Conservation (phyloP, 1,140 invertebrate genomes). For the Drosophila pallidifrons region DNA sequence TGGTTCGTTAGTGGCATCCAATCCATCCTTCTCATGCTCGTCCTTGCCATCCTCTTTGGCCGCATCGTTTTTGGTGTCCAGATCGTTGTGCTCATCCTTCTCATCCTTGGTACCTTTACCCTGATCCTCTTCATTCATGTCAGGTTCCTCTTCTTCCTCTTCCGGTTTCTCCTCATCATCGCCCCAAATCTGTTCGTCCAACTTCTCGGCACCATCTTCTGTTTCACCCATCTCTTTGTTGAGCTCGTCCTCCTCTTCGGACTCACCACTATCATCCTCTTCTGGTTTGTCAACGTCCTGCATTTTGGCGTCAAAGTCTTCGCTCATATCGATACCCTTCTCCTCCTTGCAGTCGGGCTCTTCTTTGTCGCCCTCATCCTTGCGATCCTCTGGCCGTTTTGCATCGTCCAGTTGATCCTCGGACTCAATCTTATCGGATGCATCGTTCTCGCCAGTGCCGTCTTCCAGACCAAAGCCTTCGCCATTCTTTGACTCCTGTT, state of each 20-base stretch:
- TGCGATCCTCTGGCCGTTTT: slow-evolving; percentile 90
- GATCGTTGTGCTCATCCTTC: slow-evolving; percentile 88
- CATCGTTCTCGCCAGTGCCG: slow-evolving; percentile 97
- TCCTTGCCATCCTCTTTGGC: slow-evolving; percentile 86
- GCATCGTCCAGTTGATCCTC: slow-evolving; percentile 98
- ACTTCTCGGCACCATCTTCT: slow-evolving; percentile 92
- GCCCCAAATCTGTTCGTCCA: slow-evolving; percentile 95
- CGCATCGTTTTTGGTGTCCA: slow-evolving; percentile 87
- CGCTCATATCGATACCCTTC: slow-evolving; percentile 88
- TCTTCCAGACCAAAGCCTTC: slow-evolving; percentile 95
- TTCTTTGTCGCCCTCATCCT: slow-evolving; percentile 82
- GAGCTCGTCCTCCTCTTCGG: slow-evolving; percentile 90
- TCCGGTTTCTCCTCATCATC: slow-evolving; percentile 90
- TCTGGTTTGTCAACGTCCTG: slow-evolving; percentile 91
- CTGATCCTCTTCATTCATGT: slow-evolving; percentile 88
- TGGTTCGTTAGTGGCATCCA: slow-evolving; percentile 84
- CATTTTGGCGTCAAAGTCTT: slow-evolving; percentile 88
- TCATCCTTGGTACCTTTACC: slow-evolving; percentile 90
- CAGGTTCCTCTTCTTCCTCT: slow-evolving; percentile 87
- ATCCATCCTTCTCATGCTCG: slow-evolving; percentile 85
- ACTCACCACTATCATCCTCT: slow-evolving; percentile 88
- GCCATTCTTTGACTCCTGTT: slow-evolving; percentile 86
- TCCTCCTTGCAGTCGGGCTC: slow-evolving; percentile 94
- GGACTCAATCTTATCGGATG: slow-evolving; percentile 91
- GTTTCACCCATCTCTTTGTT: slow-evolving; percentile 99